Base-by-base conservation (phyloP, 2,797 vertebrate species). In the Miichthys miiuy region DNA sequence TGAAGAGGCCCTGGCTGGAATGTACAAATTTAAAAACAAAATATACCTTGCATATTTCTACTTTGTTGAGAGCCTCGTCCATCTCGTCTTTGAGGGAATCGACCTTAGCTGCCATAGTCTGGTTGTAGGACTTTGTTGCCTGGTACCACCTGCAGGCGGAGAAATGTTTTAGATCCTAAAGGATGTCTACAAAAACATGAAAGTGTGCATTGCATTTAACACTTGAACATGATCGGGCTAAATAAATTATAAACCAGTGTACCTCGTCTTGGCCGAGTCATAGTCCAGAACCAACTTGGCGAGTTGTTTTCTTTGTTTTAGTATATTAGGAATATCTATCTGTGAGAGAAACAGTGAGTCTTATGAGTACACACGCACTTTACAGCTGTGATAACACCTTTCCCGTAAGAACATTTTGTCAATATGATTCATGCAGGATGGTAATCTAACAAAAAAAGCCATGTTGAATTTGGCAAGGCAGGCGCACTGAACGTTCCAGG, bases 41-140 rank as follows among this genome's bases (percentile, higher is more conserved):
- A 27, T 48, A 61, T 90, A 99, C 98, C 97, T 99, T 99, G 96
- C 98, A 99, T 68, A 97, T 97, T 84, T 99, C 98, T 61, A 99
- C 97, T 97, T 98, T 99, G 87, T 97, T 99, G 61, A 96, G 96
- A 66, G 98, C 98, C 91, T 99, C 98, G 41, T 99, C 98, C 98
- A 98, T 97, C 93, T 99, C 98, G 51, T 99, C 98, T 83, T 98
- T 98, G 20, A 98, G 95, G 2, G 95, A 97, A 70, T 99, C 98
- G n/a, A 94, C 94, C 90, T 99, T 99, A 3, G 97, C 96, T 14
- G 96, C 95, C 91, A 97, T 96, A 13, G 97, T 95, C 87, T 96
- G 97, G 93, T 97, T 97, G 85, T 94, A 97, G 55, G 97, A 97
- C 89, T 97, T 99, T 79, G 94, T 92, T 30, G 97, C 96, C 93